Evolutionary conservation across 2,113 vertebrate genomes (phyloP).

Genomic region (Pandion haliaetus): DNA sequence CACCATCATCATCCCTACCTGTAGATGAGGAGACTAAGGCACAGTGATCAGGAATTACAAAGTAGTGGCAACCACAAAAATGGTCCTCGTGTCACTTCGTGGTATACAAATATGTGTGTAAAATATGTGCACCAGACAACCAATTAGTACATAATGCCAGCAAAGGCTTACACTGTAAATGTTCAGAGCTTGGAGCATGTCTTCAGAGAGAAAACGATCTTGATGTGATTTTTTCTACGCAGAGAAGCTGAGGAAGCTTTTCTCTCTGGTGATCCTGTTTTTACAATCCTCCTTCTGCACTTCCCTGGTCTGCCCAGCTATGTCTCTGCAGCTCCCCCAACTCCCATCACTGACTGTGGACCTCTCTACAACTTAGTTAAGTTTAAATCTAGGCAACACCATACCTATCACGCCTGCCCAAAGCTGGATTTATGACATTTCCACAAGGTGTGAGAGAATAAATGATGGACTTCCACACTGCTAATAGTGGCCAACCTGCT

Average conservation of each 20-base stretch:
- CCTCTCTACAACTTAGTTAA: not conserved
- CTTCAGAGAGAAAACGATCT: not conserved
- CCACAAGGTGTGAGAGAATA: not conserved
- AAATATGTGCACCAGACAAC: not conserved
- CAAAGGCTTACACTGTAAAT: not conserved
- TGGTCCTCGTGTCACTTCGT: fast-evolving
- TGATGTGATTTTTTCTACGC: not conserved
- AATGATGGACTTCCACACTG: not conserved
- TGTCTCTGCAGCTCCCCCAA: not conserved
- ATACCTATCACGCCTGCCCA: not conserved
- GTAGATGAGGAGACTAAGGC: not conserved
- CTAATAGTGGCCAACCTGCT: not conserved
- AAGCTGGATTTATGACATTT: not conserved
- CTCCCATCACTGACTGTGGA: not conserved
- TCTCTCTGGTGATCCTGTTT: not conserved
- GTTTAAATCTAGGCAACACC: not conserved
- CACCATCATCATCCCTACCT: not conserved
- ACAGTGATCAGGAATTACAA: not conserved
- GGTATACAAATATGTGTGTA: not conserved
- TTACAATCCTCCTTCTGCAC: not conserved
- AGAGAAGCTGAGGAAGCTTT: not conserved
- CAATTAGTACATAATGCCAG: not conserved
- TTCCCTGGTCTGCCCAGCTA: not conserved
- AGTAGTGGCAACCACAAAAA: not conserved
- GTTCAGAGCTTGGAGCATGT: not conserved